Base-by-base conservation (phyloP, 2,113 vertebrate species). In the Eulemur rufifrons region DNA sequence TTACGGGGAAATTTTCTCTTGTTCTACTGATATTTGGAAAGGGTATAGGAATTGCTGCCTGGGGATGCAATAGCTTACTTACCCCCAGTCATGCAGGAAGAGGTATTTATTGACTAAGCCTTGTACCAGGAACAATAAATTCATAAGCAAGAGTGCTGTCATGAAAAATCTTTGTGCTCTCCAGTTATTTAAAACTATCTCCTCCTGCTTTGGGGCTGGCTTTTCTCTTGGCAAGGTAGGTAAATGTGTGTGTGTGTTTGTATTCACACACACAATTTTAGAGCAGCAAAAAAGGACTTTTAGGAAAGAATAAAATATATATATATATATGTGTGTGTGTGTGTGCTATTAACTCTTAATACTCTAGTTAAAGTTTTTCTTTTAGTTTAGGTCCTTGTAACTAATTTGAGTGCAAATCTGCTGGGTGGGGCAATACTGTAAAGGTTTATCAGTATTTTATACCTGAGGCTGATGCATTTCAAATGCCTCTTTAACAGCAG, bases 21-120 rank as follows among this genome's bases (percentile, higher is more conserved):
- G 20, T 94, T 50, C 27, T 77, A 76, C 29, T 42, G 63, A 78
- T 92, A 89, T 80, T 81, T 94, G 47, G 32, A 93, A 93, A 91
- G 21, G 13, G 14, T 89, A 47, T 50, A 91, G 61, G 54, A 96
- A 82, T 76, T 91, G 39, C 81, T 90, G 64, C 52, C 15, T 81
- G n/a, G 25, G 29, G 32, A 64, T 42, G 85, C 47, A 74, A 63
- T 59, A 92, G 78, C n/a, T 92, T 87, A 92, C 45, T 89, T 95
- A 90, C 5, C 59, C 32, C 18, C 47, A 90, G 73, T 37, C 14
- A 95, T 84, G 13, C 45, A 92, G 37, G 52, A 80, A 73, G 18
- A 90, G 14, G 32, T 90, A 89, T 71, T 84, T 90, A 92, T 84
- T 95, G 95, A 90, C 61, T 80, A 81, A 84, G 23, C 21, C 10